phyloP scores from a whole-genome alignment of 2,113 vertebrate genomes.

The Lophius piscatorius region DNA sequence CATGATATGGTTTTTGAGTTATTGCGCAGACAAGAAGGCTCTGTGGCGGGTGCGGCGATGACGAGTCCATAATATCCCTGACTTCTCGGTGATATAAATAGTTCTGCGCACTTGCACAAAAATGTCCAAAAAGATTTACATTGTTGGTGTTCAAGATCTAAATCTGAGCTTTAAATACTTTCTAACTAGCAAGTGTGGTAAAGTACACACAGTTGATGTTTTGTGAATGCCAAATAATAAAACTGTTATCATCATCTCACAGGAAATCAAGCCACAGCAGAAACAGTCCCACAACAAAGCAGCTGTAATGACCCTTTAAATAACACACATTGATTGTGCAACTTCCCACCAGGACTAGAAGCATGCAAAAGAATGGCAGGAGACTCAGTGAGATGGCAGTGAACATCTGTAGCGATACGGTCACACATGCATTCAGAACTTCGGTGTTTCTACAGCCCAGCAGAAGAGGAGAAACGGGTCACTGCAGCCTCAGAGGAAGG shows the following conservation, averaged over 20 bases:
- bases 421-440: conserved; percentile 69
- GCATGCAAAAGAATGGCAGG: conserved; percentile 59
- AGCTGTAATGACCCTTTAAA: conserved; percentile 15
- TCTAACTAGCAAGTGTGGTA: too few species aligned
- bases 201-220: not conserved
- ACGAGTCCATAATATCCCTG: too few species aligned
- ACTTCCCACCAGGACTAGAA: conserved; percentile 4
- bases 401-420: conserved; percentile 44
- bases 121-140: too few species aligned
- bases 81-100: too few species aligned
- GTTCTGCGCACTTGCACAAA: too few species aligned
- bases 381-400: conserved; percentile 42
- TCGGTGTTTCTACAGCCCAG: conserved; percentile 69
- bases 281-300: conserved; percentile 48
- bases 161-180: too few species aligned
- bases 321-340: conserved; percentile 1
- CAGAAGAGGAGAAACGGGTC: conserved; percentile 73
- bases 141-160: too few species aligned
- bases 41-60: too few species aligned
- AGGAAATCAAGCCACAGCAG: conserved; percentile 31
- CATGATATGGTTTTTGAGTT: too few species aligned
- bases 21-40: too few species aligned
- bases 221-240: not conserved
- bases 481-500: conserved; percentile 44
- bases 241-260: conserved; percentile 10